phyloP scores from a whole-genome alignment of 2,113 vertebrate species.

The Seriola quinqueradiata region DNA sequence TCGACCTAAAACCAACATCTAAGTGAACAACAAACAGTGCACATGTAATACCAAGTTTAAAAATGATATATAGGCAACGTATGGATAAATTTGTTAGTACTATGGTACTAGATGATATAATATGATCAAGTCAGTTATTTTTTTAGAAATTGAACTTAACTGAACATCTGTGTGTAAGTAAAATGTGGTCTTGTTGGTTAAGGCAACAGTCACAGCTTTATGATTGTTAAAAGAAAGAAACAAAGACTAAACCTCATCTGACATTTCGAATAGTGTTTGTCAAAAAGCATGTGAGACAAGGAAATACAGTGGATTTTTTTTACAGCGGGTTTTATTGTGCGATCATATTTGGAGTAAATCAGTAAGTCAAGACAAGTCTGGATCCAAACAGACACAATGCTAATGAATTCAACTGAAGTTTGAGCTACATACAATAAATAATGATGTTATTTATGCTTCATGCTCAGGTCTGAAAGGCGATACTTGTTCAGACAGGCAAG shows the following conservation, averaged over 20 bases:
- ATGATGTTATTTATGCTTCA: background rate
- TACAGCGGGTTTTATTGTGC: background rate
- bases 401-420: background rate
- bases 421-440: background rate
- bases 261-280: background rate
- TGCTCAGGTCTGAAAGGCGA: conserved; percentile 18
- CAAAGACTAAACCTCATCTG: background rate
- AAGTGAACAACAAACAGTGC: background rate
- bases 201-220: too few species aligned
- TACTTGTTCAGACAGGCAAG: conserved; percentile 24
- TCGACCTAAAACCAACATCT: background rate
- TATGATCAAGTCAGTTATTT: too few species aligned
- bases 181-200: too few species aligned
- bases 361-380: background rate
- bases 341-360: background rate
- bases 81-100: background rate
- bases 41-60: background rate
- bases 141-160: too few species aligned
- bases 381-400: background rate
- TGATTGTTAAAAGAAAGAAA: background rate
- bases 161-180: too few species aligned
- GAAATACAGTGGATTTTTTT: conserved; percentile 7
- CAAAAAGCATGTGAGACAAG: conserved; percentile 12
- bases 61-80: background rate
- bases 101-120: too few species aligned